Evolutionary conservation across 2,113 vertebrate genomes (phyloP), one percentile per base, ranked within the genome.

Genomic region (Piprites chloris): DNA sequence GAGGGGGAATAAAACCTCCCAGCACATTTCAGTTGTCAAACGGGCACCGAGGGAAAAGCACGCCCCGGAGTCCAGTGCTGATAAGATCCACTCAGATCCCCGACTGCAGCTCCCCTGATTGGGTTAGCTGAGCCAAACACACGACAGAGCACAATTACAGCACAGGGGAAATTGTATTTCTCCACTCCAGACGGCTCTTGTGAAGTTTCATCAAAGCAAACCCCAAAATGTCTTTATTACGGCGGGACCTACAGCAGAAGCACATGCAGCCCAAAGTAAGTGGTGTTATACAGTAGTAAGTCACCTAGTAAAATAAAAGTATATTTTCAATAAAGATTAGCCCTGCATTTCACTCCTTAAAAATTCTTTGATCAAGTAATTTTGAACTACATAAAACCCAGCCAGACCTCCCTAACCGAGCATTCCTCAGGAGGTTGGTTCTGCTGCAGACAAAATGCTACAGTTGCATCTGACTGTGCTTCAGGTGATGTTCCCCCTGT

Each of bases 331-430:
- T 92, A 95, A 96, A 95, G 95, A 96, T 97, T 79, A 92, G 84
- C 86, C 79, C 49, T 94, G 77, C 91, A n/a, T 96, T 93, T 96
- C 58, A 92, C 80, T 90, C 37, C 94, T 85, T 78, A 17, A 32
- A 84, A 67, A 93, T 96, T 96, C 96, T 97, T 95, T 97, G 95
- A 96, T 95, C 85, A 83, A 94, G 80, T 94, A 94, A 96, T 95
- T 94, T 96, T 85, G 97, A 59, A 93, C 93, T 95, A 78, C 52
- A 88, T 90, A 96, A 96, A 95, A 95, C 91, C 7, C 92, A 96
- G 93, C 83, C 89, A 95, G 80, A 94, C 85, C 67, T 90, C 80
- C 85, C 91, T 26, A 55, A 58, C 6, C 17, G 7, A 46, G 83
- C 85, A 80, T 88, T 95, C 90, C 82, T 96, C 20, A 28, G 65